Evolutionary conservation across 2,113 vertebrate genomes (phyloP).

Genomic region (Ornithorhynchus anatinus): DNA sequence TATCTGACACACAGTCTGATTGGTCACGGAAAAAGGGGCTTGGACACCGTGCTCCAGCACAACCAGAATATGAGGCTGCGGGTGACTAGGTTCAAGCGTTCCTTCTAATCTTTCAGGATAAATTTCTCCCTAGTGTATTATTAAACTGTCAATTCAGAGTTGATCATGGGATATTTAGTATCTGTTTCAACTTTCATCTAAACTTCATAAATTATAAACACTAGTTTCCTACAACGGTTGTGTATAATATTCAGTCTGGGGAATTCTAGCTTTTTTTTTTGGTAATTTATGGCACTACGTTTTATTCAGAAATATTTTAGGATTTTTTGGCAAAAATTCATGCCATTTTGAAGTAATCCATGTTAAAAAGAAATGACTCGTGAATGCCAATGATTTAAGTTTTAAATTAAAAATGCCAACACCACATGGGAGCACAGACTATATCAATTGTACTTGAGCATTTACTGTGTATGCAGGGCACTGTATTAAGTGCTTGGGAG

Average conservation of each 20-base stretch:
- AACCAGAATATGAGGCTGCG: fast-evolving
- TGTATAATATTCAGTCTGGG: not conserved
- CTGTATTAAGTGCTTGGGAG: too few species aligned
- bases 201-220: not conserved
- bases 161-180: not conserved
- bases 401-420: too few species aligned
- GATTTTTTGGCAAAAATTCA: not conserved
- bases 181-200: not conserved
- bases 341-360: not conserved
- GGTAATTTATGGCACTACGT: not conserved
- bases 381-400: too few species aligned
- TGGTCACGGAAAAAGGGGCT: not conserved
- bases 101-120: not conserved
- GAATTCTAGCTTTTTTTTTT: not conserved
- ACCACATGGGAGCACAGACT: too few species aligned
- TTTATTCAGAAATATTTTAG: too few species aligned
- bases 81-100: not conserved
- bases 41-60: not conserved
- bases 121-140: not conserved
- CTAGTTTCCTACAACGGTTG: not conserved
- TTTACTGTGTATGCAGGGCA: too few species aligned
- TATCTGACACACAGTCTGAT: not conserved
- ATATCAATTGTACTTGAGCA: too few species aligned
- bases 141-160: not conserved
- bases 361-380: too few species aligned